Evolutionary conservation across 2,113 vertebrate species (phyloP).

Genomic region (Paedocypris sp.): DNA sequence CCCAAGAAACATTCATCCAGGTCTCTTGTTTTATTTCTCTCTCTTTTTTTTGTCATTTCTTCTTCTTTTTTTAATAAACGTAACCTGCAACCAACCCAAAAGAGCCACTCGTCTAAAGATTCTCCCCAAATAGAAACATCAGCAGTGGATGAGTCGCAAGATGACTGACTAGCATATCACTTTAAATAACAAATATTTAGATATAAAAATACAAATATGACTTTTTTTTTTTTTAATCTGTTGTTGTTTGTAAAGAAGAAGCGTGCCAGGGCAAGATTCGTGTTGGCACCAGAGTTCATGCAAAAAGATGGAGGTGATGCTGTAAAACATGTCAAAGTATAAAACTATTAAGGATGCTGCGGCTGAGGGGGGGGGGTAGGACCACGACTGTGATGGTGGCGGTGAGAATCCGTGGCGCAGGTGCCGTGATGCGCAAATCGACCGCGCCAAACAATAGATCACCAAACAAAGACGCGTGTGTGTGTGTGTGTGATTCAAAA

Average conservation of each 20-base stretch:
- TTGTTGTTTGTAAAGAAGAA: conserved; percentile 75
- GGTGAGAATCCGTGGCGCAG: conserved; percentile 6
- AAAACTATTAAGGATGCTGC: conserved; percentile 39
- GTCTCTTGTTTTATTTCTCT: too few relatives aligned
- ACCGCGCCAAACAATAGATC: conserved; percentile 10
- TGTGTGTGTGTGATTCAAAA: conserved; percentile 33
- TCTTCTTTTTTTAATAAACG: conserved; percentile 56
- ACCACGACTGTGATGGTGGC: neutral
- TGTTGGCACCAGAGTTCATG: conserved; percentile 79
- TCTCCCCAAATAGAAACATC: conserved; percentile 62
- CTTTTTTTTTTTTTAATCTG: conserved; percentile 61
- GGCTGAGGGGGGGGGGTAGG: too few relatives aligned
- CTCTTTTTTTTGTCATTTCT: conserved; percentile 70
- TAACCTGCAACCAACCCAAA: conserved; percentile 44
- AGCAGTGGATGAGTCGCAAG: conserved; percentile 69
- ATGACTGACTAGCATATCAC: conserved; percentile 78
- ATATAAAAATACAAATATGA: conserved; percentile 97
- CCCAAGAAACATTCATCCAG: conserved; percentile 72
- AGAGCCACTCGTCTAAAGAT: conserved; percentile 45
- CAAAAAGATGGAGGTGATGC: conserved; percentile 70
- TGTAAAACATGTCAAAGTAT: conserved; percentile 42
- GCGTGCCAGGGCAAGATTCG: conserved; percentile 70
- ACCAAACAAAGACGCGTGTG: conserved; percentile 13
- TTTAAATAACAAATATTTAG: conserved; percentile 88
- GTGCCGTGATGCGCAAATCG: neutral